These are phyloP conservation scores for Caenorhabditis afra DNA, from an alignment of 2,888 invertebrate species.

Conservation along the genomic window DNA sequence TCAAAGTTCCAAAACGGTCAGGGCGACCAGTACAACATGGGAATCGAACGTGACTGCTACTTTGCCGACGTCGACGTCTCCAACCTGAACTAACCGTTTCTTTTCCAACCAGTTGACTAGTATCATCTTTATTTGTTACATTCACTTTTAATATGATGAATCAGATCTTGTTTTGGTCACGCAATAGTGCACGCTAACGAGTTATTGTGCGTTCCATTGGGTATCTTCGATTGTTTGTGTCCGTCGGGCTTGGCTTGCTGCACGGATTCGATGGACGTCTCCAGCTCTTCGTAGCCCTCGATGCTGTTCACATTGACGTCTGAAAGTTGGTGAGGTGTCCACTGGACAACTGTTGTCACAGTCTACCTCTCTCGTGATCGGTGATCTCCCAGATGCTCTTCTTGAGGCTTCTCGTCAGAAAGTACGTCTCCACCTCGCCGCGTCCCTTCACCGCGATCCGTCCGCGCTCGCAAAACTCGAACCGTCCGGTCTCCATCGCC, in stretches of 20 bases:
- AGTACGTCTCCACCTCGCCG: constrained; percentile 74
- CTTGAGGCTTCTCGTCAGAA: constrained; percentile 71
- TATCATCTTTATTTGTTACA: no score
- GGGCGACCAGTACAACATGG: constrained; percentile 82
- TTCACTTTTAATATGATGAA: constrained; percentile 31
- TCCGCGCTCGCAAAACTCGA: constrained; percentile 73
- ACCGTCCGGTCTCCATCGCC: constrained; percentile 72
- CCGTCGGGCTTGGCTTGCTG: constrained; percentile 4
- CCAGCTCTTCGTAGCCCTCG: constrained; percentile 76
- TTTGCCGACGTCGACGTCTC: constrained; percentile 82
- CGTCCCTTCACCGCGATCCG: constrained; percentile 70
- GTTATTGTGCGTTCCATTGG: not conserved
- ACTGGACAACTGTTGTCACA: constrained; percentile 21
- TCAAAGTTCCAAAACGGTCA: constrained; percentile 81
- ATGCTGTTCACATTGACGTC: constrained; percentile 75
- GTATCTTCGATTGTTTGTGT: not conserved
- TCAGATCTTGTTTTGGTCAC: constrained; percentile 14
- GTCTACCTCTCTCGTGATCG: constrained; percentile 66
- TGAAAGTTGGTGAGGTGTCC: no score
- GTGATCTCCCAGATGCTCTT: constrained; percentile 79
- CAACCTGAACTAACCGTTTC: constrained; percentile 68
- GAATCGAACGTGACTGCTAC: constrained; percentile 82
- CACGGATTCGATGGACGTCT: constrained; percentile 36
- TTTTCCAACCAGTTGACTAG: not conserved
- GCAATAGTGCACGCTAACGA: constrained; percentile 40